Conservation (phyloP, 2,797 vertebrate species). For the Babyrousa celebensis region DNA sequence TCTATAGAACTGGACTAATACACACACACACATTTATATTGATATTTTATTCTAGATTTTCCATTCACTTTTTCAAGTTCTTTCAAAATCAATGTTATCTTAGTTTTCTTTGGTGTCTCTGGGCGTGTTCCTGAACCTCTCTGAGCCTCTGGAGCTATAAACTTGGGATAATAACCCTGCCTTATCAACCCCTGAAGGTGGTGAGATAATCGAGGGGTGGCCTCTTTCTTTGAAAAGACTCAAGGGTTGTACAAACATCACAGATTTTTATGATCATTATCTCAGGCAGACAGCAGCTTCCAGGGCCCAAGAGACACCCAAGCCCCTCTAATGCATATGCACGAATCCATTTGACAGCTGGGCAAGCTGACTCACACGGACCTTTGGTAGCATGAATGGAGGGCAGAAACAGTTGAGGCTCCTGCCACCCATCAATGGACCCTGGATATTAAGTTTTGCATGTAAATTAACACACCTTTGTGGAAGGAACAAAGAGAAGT, state of each 20-base stretch:
- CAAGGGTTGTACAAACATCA: constrained; percentile 15
- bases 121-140: neutral
- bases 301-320: neutral
- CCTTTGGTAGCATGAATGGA: neutral
- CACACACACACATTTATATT: neutral
- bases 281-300: constrained; percentile 2
- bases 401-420: neutral
- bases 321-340: too few relatives aligned
- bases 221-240: constrained; percentile 69
- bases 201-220: constrained; percentile 46
- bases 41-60: neutral
- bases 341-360: neutral
- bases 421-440: neutral
- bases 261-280: neutral
- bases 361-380: neutral
- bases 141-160: constrained; percentile 37
- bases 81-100: constrained; percentile 27
- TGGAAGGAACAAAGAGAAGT: neutral
- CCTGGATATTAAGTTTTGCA: neutral
- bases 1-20: neutral
- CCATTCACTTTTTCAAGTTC: neutral
- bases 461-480: neutral
- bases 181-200: constrained; percentile 56
- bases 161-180: constrained; percentile 15
- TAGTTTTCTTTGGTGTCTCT: constrained; percentile 22